Base-by-base conservation (phyloP, 2,113 vertebrate genomes). In the Epinephelus moara region DNA sequence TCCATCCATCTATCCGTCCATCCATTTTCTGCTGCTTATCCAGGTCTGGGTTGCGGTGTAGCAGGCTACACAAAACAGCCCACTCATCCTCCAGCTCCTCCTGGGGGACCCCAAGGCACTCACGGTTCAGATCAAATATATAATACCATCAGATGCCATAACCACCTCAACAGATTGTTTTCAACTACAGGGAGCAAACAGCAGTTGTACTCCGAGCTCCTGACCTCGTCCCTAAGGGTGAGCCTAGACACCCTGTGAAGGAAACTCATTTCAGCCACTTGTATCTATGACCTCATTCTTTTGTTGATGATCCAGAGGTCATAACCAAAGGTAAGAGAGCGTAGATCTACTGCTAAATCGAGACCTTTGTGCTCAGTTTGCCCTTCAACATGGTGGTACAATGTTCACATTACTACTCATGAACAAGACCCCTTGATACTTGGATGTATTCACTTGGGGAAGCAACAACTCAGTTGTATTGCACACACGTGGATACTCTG, bases 231-330 rank as follows among this genome's bases (percentile, higher is more conserved):
- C 40, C 70, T 27, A 27, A 66, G 27, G 70, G 15, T 57, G 50
- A 75, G 57, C 40, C 66, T 59, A 64, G 30, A 67, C 49, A 62
- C 47, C 2, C 12, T 11, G 42, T 27, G 30, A 75, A 53, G 55
- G 33, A 69, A 81, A 75, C 33, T 69, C 33, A 69, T 75, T 75
- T 33, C 9, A 61, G 17, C 18, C 1, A 4, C 42, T 50, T 67
- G 21, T 67, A 17, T 66, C 42, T 0, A 0, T 9, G 2, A 21
- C 37, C 37, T 19, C 27, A 33, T 63, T 45, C 21, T 42, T 73
- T 74, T 68, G 45, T 53, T 74, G 27, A 81, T 67, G 50, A 59
- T 17, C 30, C 37, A 23, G 19, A 67, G 62, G 45, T 60, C 53
- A 17, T 67, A 61, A 17, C 25, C 42, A n/a, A 5, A 14, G 25